A percentile compares a stretch with the other conserved stretches of the same genome.
Conservation (phyloP, 2,797 vertebrate genomes). For the Melanotaenia nigrans region DNA sequence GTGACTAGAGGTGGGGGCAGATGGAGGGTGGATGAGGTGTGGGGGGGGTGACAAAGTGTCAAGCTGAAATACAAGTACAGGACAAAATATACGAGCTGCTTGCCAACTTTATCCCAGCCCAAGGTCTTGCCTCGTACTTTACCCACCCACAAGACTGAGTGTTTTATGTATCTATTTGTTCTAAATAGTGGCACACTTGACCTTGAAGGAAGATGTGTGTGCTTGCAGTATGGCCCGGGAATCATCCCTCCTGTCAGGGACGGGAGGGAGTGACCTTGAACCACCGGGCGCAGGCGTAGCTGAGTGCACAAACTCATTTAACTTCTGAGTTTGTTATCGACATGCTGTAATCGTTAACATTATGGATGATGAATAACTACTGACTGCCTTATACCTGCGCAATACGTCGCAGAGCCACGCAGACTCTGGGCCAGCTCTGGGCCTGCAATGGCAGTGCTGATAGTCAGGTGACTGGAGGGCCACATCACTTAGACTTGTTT, state of each 20-base stretch:
- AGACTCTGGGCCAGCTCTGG: background rate
- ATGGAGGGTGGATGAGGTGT: slow-evolving; percentile 8
- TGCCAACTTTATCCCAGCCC: slow-evolving; percentile 72
- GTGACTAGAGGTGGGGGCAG: slow-evolving; percentile 2
- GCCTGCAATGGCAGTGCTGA: slow-evolving; percentile 34
- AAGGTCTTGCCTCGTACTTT: slow-evolving; percentile 73
- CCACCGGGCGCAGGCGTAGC: slow-evolving; percentile 75
- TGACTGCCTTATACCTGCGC: slow-evolving; percentile 72
- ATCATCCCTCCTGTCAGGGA: slow-evolving; percentile 82
- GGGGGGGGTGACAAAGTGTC: slow-evolving; percentile 63
- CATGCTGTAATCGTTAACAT: slow-evolving; percentile 85
- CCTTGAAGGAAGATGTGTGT: slow-evolving; percentile 81
- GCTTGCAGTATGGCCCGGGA: slow-evolving; percentile 67
- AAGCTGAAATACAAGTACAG: slow-evolving; percentile 77
- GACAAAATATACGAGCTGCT: slow-evolving; percentile 71
- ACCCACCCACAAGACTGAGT: slow-evolving; percentile 76
- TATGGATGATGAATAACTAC: slow-evolving; percentile 84
- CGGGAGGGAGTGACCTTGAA: slow-evolving; percentile 82
- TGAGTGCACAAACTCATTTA: slow-evolving; percentile 86
- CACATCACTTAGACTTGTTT: slow-evolving; percentile 72
- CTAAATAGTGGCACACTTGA: slow-evolving; percentile 83
- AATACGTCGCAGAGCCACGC: slow-evolving; percentile 54
- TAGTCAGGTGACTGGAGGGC: slow-evolving; percentile 61
- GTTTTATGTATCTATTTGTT: slow-evolving; percentile 84
- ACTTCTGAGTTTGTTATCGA: slow-evolving; percentile 83